These are phyloP conservation scores for Catharus minimus DNA, from an alignment of 2,113 vertebrate species.

Conservation along the genomic window DNA sequence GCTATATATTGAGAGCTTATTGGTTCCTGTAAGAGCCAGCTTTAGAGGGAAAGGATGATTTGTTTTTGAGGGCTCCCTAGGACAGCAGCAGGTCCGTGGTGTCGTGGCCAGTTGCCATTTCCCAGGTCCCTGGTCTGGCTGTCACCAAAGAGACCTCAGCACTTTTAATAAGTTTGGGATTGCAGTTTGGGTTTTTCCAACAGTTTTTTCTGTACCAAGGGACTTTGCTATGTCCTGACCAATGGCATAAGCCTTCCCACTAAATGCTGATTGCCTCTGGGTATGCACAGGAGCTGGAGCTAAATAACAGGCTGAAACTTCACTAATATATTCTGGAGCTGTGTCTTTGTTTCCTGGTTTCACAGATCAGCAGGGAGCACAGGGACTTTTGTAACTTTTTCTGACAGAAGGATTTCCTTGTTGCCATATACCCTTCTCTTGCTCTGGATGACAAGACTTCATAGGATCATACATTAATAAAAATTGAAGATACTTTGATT, in stretches of 20 bases:
- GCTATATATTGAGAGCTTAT: neutral
- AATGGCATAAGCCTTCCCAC: neutral
- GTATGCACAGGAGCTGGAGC: neutral
- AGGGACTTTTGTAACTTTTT: neutral
- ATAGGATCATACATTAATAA: neutral
- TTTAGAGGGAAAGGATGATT: neutral
- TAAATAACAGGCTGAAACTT: neutral
- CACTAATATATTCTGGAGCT: neutral
- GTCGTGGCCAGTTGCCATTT: accelerated
- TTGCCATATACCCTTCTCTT: neutral
- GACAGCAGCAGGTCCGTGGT: neutral
- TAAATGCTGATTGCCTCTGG: neutral
- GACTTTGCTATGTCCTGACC: neutral
- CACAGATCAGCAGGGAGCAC: neutral
- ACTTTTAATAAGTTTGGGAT: no score
- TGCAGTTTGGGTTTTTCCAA: neutral
- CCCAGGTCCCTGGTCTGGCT: neutral
- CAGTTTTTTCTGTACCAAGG: neutral
- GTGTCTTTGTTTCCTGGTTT: neutral
- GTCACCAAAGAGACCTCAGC: neutral
- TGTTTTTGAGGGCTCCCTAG: neutral
- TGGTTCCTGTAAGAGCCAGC: neutral
- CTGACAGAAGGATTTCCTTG: neutral
- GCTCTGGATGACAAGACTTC: neutral
- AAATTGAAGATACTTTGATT: neutral